Conservation (phyloP, 2,797 vertebrate species). For the Brachyalestes nurse region DNA sequence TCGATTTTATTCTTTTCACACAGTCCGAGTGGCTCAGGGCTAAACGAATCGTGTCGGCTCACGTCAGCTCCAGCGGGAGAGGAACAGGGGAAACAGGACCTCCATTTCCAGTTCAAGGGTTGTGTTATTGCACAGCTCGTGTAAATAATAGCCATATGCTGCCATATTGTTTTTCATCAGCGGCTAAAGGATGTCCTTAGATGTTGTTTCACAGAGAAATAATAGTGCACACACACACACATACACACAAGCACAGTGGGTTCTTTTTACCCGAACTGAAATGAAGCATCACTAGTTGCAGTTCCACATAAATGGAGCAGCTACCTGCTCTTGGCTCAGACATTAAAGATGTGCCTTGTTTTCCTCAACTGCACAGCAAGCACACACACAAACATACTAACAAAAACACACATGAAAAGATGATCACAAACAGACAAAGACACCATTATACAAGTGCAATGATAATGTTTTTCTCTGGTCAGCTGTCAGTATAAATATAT, state of each 20-base stretch:
- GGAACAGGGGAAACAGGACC: conserved; percentile 56
- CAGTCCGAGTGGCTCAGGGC: conserved; percentile 36
- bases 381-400: conserved; percentile 34
- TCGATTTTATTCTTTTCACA: conserved; percentile 44
- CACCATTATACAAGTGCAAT: background rate
- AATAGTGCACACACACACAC: conserved; percentile 66
- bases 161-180: conserved; percentile 61
- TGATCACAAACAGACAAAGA: background rate
- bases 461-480: background rate
- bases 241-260: conserved; percentile 74
- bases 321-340: conserved; percentile 79
- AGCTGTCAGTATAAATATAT: background rate
- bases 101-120: conserved; percentile 62
- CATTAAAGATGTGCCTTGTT: conserved; percentile 77
- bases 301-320: conserved; percentile 75
- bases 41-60: conserved; percentile 53
- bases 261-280: conserved; percentile 76
- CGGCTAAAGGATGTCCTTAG: conserved; percentile 78
- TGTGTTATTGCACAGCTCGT: conserved; percentile 58
- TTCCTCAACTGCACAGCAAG: conserved; percentile 69
- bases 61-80: conserved; percentile 52
- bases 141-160: conserved; percentile 58
- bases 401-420: conserved; percentile 32
- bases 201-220: conserved; percentile 82
- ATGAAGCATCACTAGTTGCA: conserved; percentile 70